These are phyloP conservation scores for Geophilus truncorum DNA, from an alignment of 2,888 invertebrate genomes.

Conservation along the genomic window DNA sequence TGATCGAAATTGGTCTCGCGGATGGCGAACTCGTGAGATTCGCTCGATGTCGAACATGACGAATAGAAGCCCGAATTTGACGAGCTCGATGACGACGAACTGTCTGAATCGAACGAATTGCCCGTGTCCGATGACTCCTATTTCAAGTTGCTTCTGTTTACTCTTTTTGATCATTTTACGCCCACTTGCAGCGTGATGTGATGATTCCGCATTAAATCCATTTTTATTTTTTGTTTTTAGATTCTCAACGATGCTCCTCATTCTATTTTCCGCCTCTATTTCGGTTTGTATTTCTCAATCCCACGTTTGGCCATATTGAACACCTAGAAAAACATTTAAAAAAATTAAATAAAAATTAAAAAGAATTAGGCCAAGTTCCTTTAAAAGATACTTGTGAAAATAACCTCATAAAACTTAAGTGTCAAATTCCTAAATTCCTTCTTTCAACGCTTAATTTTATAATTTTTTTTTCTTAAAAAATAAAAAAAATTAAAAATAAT, in stretches of 20 bases:
- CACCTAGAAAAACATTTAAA: not conserved
- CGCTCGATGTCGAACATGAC: conserved; percentile 33
- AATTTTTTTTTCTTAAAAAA: not conserved
- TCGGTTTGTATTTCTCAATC: not conserved
- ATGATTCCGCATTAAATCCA: not conserved
- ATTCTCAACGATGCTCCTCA: too few relatives aligned
- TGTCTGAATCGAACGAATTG: conserved; percentile 43
- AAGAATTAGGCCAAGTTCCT: not conserved
- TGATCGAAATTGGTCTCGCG: conserved; percentile 54
- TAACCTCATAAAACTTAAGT: conserved; percentile 3
- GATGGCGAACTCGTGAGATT: conserved; percentile 51
- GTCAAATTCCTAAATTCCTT: not conserved
- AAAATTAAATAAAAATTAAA: not conserved
- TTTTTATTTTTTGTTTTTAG: not conserved
- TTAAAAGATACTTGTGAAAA: not conserved
- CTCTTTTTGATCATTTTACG: not conserved
- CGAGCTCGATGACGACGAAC: conserved; percentile 27
- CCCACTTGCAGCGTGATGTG: not conserved
- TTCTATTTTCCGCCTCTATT: not conserved
- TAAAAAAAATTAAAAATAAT: too few relatives aligned
- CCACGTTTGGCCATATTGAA: not conserved
- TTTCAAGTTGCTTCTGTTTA: not conserved
- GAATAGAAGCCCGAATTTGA: conserved; percentile 28
- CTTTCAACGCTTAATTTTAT: too few relatives aligned
- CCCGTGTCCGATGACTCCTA: not conserved